Base-by-base conservation (phyloP, 2,888 invertebrate species). In the Acrobasis suavella region DNA sequence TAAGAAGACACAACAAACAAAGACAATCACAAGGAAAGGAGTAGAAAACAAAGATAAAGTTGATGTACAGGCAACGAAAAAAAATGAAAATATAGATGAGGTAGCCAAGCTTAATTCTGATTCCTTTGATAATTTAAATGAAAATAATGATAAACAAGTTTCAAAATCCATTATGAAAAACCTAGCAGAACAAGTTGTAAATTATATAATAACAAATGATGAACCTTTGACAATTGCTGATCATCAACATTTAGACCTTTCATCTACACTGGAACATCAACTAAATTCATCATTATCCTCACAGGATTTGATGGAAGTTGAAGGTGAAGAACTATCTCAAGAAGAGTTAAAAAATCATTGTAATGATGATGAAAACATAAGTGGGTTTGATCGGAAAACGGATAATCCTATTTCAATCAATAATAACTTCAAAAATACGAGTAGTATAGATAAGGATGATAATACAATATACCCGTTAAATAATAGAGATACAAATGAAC, bases 1-100 rank as follows among this genome's bases (percentile, higher is more conserved):
- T 2, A 87, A 83, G 69, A 81, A 81, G 69, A 52, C 76, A 67
- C 80, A 85, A 60, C 83, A 85, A 75, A 82, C 87, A 17, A 89
- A 89, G 69, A 76, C 79, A 9, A 76, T 79, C 14, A 82, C 83
- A 58, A 89, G 78, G 68, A 78, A 73, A 56, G 51, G 17, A 50
- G 50, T 62, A 39, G 54, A 60, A 67, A 67, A 63, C 52, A 67
- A 63, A 62, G 37, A 65, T n/a, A 3, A 60, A 9, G 50, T 17
- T 16, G 16, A 32, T n/a, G 38, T 9, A 12, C 50, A 56, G 5
- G 37, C 10, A 17, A 22, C n/a, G 15, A 17, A 32, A 32, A 52
- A 60, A 46, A 22, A 38, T 16, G 42, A 60, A 59, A 68, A 67
- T 65, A 65, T 69, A 51, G 65, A 75, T 16, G 37, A 49, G 16